Percentiles rank a stretch among this genome's conserved stretches.
These are phyloP conservation scores for Acropternis orthonyx DNA, from an alignment of 2,797 vertebrate genomes.

Conservation along the genomic window DNA sequence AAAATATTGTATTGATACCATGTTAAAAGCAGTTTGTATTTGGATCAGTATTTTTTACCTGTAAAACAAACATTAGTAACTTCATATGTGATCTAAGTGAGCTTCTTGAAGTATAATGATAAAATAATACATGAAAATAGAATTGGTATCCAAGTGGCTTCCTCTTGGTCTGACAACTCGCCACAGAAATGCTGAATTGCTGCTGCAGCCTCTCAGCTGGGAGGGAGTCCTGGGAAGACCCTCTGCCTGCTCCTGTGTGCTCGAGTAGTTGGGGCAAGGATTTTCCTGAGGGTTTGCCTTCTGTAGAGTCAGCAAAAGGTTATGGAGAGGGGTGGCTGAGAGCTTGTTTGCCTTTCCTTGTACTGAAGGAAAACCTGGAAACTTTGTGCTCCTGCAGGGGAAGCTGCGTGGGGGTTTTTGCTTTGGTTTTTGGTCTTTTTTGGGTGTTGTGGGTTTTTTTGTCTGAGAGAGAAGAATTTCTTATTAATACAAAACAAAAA, in stretches of 20 bases:
- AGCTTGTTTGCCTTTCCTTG: neutral
- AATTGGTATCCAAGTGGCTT: accelerated
- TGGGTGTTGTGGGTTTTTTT: accelerated
- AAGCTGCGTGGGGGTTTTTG: neutral
- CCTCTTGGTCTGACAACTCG: neutral
- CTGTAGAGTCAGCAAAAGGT: neutral
- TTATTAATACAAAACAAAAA: neutral
- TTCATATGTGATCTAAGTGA: neutral
- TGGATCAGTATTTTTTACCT: neutral
- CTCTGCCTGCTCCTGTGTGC: accelerated
- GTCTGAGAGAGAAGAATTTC: neutral
- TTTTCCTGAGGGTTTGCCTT: neutral
- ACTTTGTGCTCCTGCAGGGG: neutral
- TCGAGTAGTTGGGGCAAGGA: neutral
- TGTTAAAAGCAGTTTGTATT: neutral
- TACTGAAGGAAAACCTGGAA: neutral
- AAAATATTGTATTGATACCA: neutral
- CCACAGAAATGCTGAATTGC: accelerated
- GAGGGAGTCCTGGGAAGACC: neutral
- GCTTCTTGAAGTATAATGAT: neutral
- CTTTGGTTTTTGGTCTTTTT: neutral
- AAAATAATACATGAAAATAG: neutral
- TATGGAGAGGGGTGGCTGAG: neutral
- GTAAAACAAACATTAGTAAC: neutral
- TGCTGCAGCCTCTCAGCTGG: neutral